Conservation (phyloP, 2,113 vertebrate species). For the Vulpes ferrilata region DNA sequence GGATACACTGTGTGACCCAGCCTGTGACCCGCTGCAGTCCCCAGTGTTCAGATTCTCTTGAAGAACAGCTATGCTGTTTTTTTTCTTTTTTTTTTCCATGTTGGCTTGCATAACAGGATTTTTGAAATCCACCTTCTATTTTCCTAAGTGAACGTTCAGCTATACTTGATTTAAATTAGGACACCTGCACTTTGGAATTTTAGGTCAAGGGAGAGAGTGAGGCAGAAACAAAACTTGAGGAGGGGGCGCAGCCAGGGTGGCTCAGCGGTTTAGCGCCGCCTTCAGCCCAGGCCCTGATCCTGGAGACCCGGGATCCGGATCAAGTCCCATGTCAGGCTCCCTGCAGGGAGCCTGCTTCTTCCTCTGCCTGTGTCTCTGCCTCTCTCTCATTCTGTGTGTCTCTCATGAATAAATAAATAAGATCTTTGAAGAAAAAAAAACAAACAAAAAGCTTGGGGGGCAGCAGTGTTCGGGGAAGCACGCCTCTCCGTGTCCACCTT, state of each 20-base stretch:
- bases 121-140: not conserved
- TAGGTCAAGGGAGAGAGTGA: not conserved
- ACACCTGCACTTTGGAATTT: not conserved
- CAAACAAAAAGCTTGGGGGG: not conserved
- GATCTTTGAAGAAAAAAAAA: too few species aligned
- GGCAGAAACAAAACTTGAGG: not conserved
- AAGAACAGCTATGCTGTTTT: not conserved
- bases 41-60: not conserved
- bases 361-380: too few species aligned
- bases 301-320: too few species aligned
- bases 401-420: too few species aligned
- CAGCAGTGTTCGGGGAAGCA: rapidly evolving
- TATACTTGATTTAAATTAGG: not conserved
- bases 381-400: too few species aligned
- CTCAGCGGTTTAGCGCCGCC: too few species aligned
- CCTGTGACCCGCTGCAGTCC: not conserved
- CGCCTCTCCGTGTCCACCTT: not conserved
- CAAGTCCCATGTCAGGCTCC: too few species aligned
- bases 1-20: not conserved
- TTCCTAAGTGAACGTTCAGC: not conserved
- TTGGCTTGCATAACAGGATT: not conserved
- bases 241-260: too few species aligned
- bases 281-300: too few species aligned
- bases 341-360: too few species aligned
- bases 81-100: not conserved